These are phyloP conservation scores for Phorcus lineatus DNA, from an alignment of 2,888 invertebrate species.

Conservation along the genomic window DNA sequence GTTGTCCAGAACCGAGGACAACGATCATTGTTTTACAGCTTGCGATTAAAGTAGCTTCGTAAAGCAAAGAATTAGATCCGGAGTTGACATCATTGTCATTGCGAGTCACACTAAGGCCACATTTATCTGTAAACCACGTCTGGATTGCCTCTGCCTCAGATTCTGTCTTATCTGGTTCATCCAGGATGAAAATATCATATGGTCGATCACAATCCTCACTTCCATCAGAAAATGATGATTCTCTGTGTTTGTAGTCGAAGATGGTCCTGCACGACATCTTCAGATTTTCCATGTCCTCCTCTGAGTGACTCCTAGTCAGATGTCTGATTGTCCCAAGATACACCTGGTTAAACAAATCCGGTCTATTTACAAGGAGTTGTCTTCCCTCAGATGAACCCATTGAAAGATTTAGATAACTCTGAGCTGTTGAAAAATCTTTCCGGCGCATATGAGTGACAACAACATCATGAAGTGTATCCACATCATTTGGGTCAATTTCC, in stretches of 20 bases:
- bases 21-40: neutral
- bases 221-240: too few relatives aligned
- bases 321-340: neutral
- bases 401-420: neutral
- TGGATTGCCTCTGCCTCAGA: neutral
- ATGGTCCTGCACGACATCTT: neutral
- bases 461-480: neutral
- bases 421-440: neutral
- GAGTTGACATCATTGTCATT: neutral
- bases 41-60: neutral
- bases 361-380: neutral
- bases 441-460: neutral
- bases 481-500: neutral
- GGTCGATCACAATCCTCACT: neutral
- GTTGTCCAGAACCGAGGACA: neutral
- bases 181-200: neutral
- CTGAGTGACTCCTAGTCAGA: neutral
- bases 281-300: neutral
- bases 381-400: neutral
- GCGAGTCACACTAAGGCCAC: neutral
- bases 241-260: neutral
- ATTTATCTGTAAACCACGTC: neutral
- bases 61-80: neutral
- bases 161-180: neutral
- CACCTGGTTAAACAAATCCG: neutral